Evolutionary conservation across 2,797 vertebrate genomes (phyloP).

Genomic region (Numenius phaeopus): DNA sequence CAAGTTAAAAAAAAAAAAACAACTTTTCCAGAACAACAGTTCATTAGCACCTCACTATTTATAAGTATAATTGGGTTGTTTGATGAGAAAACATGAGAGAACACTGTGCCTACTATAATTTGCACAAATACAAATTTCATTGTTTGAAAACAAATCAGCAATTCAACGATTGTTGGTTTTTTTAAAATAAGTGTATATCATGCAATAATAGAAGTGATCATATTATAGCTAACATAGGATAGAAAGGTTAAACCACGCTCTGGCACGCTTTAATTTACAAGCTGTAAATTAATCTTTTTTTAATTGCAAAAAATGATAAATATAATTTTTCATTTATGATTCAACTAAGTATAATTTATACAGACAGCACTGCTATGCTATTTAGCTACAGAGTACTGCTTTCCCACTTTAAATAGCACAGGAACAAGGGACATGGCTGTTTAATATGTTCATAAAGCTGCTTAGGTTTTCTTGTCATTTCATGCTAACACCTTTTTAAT

Average conservation of each 20-base stretch:
- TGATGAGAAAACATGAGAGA: slow-evolving; percentile 75
- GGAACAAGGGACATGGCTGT: slow-evolving; percentile 9
- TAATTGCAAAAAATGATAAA: slow-evolving; percentile 19
- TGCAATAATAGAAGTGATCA: slow-evolving; percentile 17
- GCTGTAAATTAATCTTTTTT: slow-evolving; percentile 18
- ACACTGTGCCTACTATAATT: slow-evolving; percentile 62
- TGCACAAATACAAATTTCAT: slow-evolving; percentile 67
- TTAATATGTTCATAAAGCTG: slow-evolving; percentile 67
- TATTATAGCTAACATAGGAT: slow-evolving; percentile 8
- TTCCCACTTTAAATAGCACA: not conserved
- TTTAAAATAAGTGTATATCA: slow-evolving; percentile 43
- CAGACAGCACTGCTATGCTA: not conserved
- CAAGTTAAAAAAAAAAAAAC: slow-evolving; percentile 56
- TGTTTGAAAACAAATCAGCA: slow-evolving; percentile 69
- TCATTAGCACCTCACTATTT: slow-evolving; percentile 79
- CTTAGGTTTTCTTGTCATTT: slow-evolving; percentile 71
- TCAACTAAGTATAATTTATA: not conserved
- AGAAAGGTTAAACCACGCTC: slow-evolving; percentile 5
- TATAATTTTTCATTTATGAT: slow-evolving; percentile 21
- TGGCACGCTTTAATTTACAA: slow-evolving; percentile 9
- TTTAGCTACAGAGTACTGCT: not conserved
- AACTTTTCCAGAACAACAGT: slow-evolving; percentile 76
- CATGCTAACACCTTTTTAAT: slow-evolving; percentile 65
- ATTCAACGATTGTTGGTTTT: slow-evolving; percentile 5
- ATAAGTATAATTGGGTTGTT: slow-evolving; percentile 79